phyloP scores from a whole-genome alignment of 53 echinoderm and acorn worm genomes.

The Paelopatides confundens region DNA sequence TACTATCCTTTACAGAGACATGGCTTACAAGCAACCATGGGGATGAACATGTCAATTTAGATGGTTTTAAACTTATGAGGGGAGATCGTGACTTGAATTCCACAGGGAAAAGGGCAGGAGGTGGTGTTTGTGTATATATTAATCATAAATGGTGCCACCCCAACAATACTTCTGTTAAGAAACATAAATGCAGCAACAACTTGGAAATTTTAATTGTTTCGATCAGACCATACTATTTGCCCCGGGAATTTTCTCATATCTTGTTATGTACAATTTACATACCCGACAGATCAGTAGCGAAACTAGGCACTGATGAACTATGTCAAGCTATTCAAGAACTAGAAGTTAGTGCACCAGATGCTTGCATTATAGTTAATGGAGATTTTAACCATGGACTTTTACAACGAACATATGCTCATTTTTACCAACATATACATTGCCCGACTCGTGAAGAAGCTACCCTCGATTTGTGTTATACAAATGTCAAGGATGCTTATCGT shows the following conservation, averaged over 20 bases:
- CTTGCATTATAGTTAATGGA: not conserved
- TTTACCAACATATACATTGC: slow-evolving; percentile 31
- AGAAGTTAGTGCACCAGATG: not conserved
- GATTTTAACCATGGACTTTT: slow-evolving; percentile 18
- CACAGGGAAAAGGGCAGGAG: not conserved
- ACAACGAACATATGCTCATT: not conserved
- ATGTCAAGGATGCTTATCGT: slow-evolving; percentile 1
- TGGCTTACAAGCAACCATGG: not conserved
- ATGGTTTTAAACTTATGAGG: slow-evolving; percentile 2
- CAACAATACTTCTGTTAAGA: slow-evolving; percentile 21
- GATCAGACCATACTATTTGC: not conserved
- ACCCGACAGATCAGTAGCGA: not conserved
- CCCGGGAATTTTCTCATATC: too few species aligned
- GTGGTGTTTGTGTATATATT: slow-evolving; percentile 8
- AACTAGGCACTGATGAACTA: not conserved
- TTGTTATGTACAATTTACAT: slow-evolving; percentile 27
- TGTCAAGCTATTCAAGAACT: not conserved
- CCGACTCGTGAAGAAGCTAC: not conserved
- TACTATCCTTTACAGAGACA: slow-evolving; percentile 2
- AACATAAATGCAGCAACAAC: slow-evolving; percentile 1
- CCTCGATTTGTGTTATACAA: not conserved
- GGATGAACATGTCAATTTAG: not conserved
- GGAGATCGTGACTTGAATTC: not conserved
- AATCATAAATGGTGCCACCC: slow-evolving; percentile 33
- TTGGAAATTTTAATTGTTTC: slow-evolving; percentile 16